Evolutionary conservation across 2,888 invertebrate species (phyloP), one percentile per base, ranked within the genome.

Genomic region (Sicus ferrugineus): DNA sequence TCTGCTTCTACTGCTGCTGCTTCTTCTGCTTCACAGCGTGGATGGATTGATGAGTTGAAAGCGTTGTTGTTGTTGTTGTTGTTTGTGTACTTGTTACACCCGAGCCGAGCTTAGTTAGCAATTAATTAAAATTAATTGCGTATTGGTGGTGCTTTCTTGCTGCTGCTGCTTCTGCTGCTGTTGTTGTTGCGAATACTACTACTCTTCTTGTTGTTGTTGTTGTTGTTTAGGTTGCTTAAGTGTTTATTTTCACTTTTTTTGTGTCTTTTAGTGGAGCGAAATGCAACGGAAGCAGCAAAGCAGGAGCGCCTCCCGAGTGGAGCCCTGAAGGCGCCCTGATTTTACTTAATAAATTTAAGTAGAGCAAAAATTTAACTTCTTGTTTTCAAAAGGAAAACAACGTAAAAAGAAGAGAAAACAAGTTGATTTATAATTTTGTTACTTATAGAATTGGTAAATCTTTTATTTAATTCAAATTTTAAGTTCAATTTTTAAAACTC

Each of bases 61-160:
- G 28, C 21, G 61, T 50, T 59, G 58, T 48, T 65, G 59, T 64
- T 54, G 26, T 58, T 56, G 62, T 62, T 50, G 63, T 48, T 62
- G 59, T 23, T 59, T 2, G 26, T 62, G 62, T 68, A 23, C 42
- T 46, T 34, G 58, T 23, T 11, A 28, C 48, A 14, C 14, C 21
- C n/a, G n/a, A n/a, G n/a, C n/a, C n/a, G n/a, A n/a, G n/a, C n/a
- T n/a, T 14, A 34, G 54, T 50, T 68, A 26, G 68, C 63, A 69
- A 69, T 69, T 69, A 66, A 68, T 68, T 68, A 69, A 65, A 69
- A 52, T 66, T 65, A 69, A 69, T 67, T 67, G 58, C 52, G 46
- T 38, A 28, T 38, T 42, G 46, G n/a, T 48, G n/a, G n/a, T n/a
- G n/a, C n/a, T n/a, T n/a, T 3, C 46, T 46, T 46, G 19, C n/a